Evolutionary conservation across 2,797 vertebrate genomes (phyloP).

Genomic region (Trichosurus vulpecula): DNA sequence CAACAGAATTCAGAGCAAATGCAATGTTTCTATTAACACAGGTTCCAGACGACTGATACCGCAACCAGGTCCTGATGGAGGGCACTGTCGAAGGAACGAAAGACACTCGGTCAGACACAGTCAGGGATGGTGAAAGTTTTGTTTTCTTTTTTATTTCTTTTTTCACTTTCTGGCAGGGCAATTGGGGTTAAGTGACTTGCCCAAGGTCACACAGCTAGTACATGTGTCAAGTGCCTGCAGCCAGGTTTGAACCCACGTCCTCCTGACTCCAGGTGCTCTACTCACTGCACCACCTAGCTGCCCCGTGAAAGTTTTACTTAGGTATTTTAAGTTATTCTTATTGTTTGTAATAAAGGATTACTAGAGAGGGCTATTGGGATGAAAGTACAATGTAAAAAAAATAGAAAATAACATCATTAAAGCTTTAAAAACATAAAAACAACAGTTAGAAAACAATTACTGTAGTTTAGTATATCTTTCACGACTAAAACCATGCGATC

Average conservation of each 20-base stretch:
- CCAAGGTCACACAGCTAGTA: no score
- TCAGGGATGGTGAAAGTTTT: no score
- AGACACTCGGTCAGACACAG: not conserved
- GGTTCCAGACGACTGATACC: not conserved
- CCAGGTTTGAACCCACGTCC: no score
- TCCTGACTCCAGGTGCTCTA: no score
- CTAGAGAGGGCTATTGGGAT: not conserved
- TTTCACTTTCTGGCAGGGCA: no score
- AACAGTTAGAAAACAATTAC: not conserved
- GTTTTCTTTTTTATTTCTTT: no score
- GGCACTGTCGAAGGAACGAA: not conserved
- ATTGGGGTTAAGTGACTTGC: no score
- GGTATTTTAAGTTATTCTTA: not conserved
- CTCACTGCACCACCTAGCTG: no score
- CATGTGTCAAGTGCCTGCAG: no score
- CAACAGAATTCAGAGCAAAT: not conserved
- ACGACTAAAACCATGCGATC: not conserved
- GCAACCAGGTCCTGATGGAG: not conserved
- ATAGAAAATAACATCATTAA: not conserved
- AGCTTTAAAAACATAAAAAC: not conserved
- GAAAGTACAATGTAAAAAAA: not conserved
- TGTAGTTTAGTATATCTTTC: not conserved
- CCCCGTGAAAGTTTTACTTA: not conserved
- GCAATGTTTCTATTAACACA: not conserved
- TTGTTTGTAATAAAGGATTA: not conserved